Evolutionary conservation across 2,888 invertebrate species (phyloP), one percentile per base, ranked within the genome.

Genomic region (Drosophila affinis): DNA sequence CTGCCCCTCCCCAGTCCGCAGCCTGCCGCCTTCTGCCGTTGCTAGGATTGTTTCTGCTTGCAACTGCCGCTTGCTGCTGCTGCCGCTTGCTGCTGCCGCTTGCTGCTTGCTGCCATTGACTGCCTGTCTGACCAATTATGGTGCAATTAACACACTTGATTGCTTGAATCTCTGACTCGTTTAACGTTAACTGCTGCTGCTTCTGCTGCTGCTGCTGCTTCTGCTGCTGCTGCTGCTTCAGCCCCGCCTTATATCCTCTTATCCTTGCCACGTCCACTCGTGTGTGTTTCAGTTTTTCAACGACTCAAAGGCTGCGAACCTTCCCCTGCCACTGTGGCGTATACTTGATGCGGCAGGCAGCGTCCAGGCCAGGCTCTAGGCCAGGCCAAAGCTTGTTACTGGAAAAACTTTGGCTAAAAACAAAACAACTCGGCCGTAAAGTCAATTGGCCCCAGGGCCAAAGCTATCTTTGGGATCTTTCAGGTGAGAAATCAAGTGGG

Each of bases 141-240:
- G 87, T 73, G 81, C 85, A 86, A 86, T 86, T 86, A 86, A 80
- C 84, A 81, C 85, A 87, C 77, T 75, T 84, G 89, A 89, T 88
- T 85, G 85, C 71, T 58, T 68, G 78, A 85, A 65, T 65, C 73
- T 76, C 63, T 54, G 62, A 67, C 54, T 65, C 69, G 67, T 65
- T 75, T 76, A 62, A 61, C 60, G 64, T 54, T 71, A 71, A 71
- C 64, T n/a, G 49, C 27, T 49, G 39, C 64, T 49, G 48, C 32
- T 27, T 7, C 69, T 27, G 29, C 63, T 64, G 6, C 27, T 6
- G 5, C 24, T 24, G 24, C 24, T 24, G 24, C 24, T 24, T 24
- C 24, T 6, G 24, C 18, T 24, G 27, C 27, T 27, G 27, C 27
- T 27, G 27, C 63, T n/a, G 49, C 27, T 49, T 29, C 54, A 49